phyloP scores from a whole-genome alignment of 1,140 invertebrate species.

The Manduca sexta region DNA sequence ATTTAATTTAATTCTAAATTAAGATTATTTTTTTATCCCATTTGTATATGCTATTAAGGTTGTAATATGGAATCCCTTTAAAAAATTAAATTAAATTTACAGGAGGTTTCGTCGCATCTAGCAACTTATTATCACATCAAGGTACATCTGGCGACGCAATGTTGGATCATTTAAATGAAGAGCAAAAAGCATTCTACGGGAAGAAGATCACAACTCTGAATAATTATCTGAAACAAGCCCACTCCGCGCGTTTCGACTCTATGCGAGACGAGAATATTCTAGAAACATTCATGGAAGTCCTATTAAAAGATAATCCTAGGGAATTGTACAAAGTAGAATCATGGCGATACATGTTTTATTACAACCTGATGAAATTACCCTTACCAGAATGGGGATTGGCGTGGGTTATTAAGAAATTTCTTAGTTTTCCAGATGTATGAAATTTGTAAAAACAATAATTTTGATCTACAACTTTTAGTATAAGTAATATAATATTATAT shows the following conservation, averaged over 20 bases:
- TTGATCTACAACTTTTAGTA: background rate
- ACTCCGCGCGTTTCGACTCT: constrained; percentile 38
- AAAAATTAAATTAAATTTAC: background rate
- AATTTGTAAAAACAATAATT: background rate
- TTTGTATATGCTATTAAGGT: too few species aligned
- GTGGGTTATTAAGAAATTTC: constrained; percentile 51
- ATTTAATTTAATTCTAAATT: too few species aligned
- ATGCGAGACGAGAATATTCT: constrained; percentile 50
- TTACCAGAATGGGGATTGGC: constrained; percentile 34
- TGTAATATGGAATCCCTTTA: too few species aligned
- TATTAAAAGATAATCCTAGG: constrained; percentile 42
- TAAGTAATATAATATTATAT: background rate
- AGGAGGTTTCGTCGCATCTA: constrained; percentile 57
- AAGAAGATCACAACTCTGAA: constrained; percentile 39
- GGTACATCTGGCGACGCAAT: constrained; percentile 27
- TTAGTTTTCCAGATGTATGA: constrained; percentile 34
- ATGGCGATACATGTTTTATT: constrained; percentile 62
- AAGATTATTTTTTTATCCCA: too few species aligned
- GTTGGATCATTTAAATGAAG: constrained; percentile 43
- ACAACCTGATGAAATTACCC: constrained; percentile 54
- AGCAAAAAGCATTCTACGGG: constrained; percentile 46
- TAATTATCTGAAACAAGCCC: constrained; percentile 33
- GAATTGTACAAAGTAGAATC: constrained; percentile 57
- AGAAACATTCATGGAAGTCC: constrained; percentile 51
- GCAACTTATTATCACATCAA: constrained; percentile 46